Evolutionary conservation across 2,113 vertebrate genomes (phyloP), one percentile per base, ranked within the genome.

Genomic region (Nettapus auritus): DNA sequence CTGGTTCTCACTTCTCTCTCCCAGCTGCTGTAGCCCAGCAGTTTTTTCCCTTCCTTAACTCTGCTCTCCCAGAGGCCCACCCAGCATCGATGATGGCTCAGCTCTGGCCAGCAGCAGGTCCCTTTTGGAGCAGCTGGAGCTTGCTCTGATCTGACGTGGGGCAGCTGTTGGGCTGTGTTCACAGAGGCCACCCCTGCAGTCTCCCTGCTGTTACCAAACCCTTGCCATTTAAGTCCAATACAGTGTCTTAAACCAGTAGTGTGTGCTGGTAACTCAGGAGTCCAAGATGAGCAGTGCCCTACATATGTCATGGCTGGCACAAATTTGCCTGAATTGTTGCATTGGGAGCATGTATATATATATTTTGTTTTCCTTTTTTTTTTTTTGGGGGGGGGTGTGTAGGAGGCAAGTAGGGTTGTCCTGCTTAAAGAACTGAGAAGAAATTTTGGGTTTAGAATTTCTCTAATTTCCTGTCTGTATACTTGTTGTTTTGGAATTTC

Each of bases 341-440:
- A 6, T 82, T 56, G 8, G 5, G 29, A 76, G 34, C 0, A 2
- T 59, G 14, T 1, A 0, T 64, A 28, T 9, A n/a, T n/a, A n/a
- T n/a, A n/a, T 44, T 53, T 71, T 13, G 8, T n/a, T 62, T 48
- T 31, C 20, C 25, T 40, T 73, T 75, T 52, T 3, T 21, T 36
- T 48, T 38, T 13, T 71, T 77, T 53, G 7, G 33, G 36, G 29
- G 13, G 15, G 12, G 3, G 19, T 18, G 34, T 22, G 8, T 15
- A 14, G 3, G 22, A 63, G 36, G 38, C 46, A 48, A 36, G 16
- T 44, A 59, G 57, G 13, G 1, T 1, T 71, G 34, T 59, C 8
- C 16, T 70, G n/a, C 46, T 67, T 92, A 53, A 67, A 8, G 62
- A 48, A 53, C 4, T 56, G 13, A 38, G n/a, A 59, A 55, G 9